Conservation (phyloP, 2,888 invertebrate genomes). For the Lithophane socia region DNA sequence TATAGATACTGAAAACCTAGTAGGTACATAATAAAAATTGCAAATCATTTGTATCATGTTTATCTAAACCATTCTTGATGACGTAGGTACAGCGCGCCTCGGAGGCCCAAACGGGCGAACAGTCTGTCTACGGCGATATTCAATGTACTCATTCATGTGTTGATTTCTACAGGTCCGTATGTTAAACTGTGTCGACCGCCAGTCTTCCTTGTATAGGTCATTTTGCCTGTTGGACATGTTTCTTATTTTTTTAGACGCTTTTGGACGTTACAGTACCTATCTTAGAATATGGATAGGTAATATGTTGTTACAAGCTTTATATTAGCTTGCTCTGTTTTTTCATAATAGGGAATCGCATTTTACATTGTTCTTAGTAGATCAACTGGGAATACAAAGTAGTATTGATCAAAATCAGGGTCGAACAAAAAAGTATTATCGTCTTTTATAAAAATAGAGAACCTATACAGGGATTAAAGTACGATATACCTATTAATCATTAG, state of each 20-base stretch:
- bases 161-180: constrained; percentile 21
- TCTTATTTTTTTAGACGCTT: not conserved
- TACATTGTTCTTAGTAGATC: not conserved
- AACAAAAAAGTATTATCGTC: not conserved
- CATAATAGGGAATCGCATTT: not conserved
- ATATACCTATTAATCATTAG: not conserved
- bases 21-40: constrained; percentile 32
- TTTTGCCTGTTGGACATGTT: constrained; percentile 11
- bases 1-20: not conserved
- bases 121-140: constrained; percentile 49
- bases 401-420: constrained; percentile 15
- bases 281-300: not conserved
- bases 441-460: constrained; percentile 1
- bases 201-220: constrained; percentile 28
- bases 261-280: not conserved
- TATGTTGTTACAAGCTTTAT: not conserved
- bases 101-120: constrained; percentile 67
- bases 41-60: constrained; percentile 64
- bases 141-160: constrained; percentile 42
- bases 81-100: constrained; percentile 62
- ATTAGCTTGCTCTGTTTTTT: not conserved
- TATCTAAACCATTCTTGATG: constrained; percentile 58
- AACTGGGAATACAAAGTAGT: not conserved
- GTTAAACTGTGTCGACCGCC: constrained; percentile 2
- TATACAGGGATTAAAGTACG: not conserved